These are phyloP conservation scores for Leucopsar rothschildi DNA, from an alignment of 2,113 vertebrate genomes.

Conservation along the genomic window DNA sequence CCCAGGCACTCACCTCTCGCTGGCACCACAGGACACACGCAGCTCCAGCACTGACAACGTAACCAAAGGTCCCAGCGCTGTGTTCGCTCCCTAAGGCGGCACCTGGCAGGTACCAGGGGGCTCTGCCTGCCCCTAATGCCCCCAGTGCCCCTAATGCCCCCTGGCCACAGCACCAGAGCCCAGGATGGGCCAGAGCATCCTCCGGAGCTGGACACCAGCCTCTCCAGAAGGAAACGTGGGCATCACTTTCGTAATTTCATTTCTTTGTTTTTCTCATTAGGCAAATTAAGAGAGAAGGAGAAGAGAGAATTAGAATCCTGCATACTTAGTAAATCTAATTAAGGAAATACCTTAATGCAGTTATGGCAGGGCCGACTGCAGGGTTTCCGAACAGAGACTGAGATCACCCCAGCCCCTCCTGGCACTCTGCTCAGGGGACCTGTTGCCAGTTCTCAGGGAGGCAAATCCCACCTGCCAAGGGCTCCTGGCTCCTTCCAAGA, in stretches of 20 bases:
- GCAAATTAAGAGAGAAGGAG: constrained; percentile 1
- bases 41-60: rapidly evolving
- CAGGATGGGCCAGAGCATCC: background rate
- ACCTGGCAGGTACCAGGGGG: background rate
- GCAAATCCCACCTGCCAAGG: background rate
- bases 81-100: rapidly evolving
- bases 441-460: background rate
- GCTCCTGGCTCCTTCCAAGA: background rate
- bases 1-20: rapidly evolving
- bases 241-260: background rate
- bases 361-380: background rate
- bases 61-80: rapidly evolving
- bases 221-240: background rate
- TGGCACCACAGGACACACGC: rapidly evolving
- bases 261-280: constrained; percentile 6
- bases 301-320: constrained; percentile 11
- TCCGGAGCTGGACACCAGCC: rapidly evolving
- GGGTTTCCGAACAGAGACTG: background rate
- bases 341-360: constrained; percentile 37
- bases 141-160: rapidly evolving
- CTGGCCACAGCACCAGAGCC: rapidly evolving
- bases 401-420: background rate
- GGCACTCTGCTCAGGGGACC: background rate
- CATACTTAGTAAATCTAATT: constrained; percentile 25
- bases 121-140: rapidly evolving